Base-by-base conservation (phyloP, 2,888 invertebrate species). In the Ommatoiulus sabulosus region DNA sequence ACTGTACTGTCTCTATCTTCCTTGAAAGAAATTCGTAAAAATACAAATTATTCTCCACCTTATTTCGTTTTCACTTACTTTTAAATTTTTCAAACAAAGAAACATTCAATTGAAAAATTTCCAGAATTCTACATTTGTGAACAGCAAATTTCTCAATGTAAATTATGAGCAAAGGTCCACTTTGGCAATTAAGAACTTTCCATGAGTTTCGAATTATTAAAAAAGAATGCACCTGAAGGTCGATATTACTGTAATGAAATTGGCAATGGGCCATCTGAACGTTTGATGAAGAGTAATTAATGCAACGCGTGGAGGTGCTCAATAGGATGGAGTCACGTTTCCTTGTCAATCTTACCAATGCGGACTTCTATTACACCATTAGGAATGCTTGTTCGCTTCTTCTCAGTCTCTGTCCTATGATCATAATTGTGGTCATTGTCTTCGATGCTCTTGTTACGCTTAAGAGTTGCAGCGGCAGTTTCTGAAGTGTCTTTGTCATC, bases 391-490 rank as follows among this genome's bases (percentile, higher is more conserved):
- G 72, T 72, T 72, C 72, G 72, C 72, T 72, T 72, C 3, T 24
- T 72, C 10, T 72, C 72, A 8, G 10, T 24, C 20, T 72, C 24
- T 72, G 72, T 72, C 72, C 72, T 72, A 24, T 72, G 72, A 72
- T 72, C 72, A 10, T 72, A 72, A 72, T 72, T 72, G 24, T 72
- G 72, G 24, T 72, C 72, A 24, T 72, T 72, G 72, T 72, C 72
- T 8, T 72, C 72, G 24, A 72, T 24, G 72, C 72, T 72, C 24
- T 72, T 72, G 72, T 72, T 72, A 24, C 24, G 72, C 72, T 72
- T 72, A 24, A 72, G 72, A 72, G 72, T 72, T 10, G 72, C 24
- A n/a, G 20, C 72, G 7, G 20, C 72, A 24, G 72, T 72, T 72
- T 72, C 72, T 20, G 20, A 8, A 72, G 72, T 24, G 72, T 72